Conservation (phyloP, 2,113 vertebrate species). For the Paracanthobrama guichenoti region DNA sequence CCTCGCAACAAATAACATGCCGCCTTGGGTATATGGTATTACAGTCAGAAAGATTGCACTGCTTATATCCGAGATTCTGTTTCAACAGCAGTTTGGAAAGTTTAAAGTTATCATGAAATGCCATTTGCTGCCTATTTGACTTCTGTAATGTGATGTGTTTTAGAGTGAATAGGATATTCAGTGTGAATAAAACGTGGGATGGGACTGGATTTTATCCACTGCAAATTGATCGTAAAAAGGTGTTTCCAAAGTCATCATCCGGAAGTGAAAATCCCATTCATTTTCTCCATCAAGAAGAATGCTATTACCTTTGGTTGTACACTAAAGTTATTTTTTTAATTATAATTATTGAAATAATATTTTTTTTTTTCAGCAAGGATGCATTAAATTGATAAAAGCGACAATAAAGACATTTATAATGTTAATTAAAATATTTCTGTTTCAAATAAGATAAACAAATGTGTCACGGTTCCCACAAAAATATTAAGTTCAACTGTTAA, state of each 20-base stretch:
- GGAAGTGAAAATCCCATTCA: not conserved
- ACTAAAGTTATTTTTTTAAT: not conserved
- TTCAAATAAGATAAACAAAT: too few species aligned
- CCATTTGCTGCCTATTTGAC: not conserved
- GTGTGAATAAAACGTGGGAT: not conserved
- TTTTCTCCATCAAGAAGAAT: not conserved
- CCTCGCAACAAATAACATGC: conserved; percentile 77
- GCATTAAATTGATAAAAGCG: not conserved
- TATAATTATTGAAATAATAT: too few species aligned
- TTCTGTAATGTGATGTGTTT: not conserved
- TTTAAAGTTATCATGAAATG: conserved; percentile 23
- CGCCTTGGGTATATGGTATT: conserved; percentile 73
- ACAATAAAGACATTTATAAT: not conserved
- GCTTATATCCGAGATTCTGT: conserved; percentile 49
- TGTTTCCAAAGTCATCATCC: not conserved
- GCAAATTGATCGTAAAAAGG: not conserved
- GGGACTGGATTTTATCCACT: not conserved
- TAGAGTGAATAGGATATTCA: not conserved
- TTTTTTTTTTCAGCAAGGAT: not conserved
- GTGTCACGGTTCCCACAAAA: not conserved
- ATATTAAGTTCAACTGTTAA: not conserved
- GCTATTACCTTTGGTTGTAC: not conserved
- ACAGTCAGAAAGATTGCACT: conserved; percentile 69
- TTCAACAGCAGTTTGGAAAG: conserved; percentile 36
- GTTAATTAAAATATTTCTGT: too few species aligned